Conservation (phyloP, 2,888 invertebrate species). For the Linnaemya tessellans region DNA sequence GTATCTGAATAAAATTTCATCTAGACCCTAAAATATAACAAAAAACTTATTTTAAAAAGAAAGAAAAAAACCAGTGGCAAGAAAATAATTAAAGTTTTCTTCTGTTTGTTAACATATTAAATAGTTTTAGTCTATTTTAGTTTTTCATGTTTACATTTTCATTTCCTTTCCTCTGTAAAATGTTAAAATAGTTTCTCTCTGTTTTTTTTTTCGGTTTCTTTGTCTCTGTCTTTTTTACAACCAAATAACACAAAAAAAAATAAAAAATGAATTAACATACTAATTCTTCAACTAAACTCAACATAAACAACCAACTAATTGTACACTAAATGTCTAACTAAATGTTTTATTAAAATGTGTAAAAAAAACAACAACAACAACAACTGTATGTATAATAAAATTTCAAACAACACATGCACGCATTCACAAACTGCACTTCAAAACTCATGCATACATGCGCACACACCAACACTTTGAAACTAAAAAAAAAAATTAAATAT, state of each 20-base stretch:
- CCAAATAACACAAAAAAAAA: constrained; percentile 47
- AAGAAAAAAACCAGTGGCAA: neutral
- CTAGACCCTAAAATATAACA: no score
- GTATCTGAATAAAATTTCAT: no score
- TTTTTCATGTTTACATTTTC: constrained; percentile 48
- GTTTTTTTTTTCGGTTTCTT: constrained; percentile 70
- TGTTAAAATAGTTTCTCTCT: constrained; percentile 57
- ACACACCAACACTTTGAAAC: constrained; percentile 40
- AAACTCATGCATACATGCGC: constrained; percentile 35
- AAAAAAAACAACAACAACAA: constrained; percentile 59
- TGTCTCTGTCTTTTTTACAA: constrained; percentile 70
- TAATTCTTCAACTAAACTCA: constrained; percentile 39
- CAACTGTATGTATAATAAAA: constrained; percentile 73
- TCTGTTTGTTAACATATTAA: neutral
- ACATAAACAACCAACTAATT: constrained; percentile 48
- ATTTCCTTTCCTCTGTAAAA: constrained; percentile 65
- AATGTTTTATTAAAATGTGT: constrained; percentile 65
- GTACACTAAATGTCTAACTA: constrained; percentile 70
- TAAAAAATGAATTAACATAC: neutral
- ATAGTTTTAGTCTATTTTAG: neutral
- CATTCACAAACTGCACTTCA: constrained; percentile 47
- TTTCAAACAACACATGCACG: constrained; percentile 40
- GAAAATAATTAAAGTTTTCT: neutral
- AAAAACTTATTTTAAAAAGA: no score
- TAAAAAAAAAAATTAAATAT: constrained; percentile 7